Conservation (phyloP, 2,888 invertebrate species). For the Blomia tropicalis region DNA sequence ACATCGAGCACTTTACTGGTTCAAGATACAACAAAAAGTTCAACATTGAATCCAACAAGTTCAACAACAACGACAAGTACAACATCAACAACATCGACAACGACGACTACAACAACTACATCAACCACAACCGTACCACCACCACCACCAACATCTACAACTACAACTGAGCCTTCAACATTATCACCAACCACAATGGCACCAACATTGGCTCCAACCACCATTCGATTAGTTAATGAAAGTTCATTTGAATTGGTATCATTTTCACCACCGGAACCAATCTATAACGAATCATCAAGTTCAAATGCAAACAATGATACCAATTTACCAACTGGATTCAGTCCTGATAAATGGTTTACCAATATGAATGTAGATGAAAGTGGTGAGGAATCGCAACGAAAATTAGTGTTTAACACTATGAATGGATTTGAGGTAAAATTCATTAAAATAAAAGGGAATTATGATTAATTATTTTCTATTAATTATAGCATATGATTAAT, state of each 20-base stretch:
- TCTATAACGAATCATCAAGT: background rate
- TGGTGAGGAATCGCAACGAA: slow-evolving; percentile 1
- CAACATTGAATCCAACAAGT: background rate
- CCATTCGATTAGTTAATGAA: background rate
- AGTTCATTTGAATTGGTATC: background rate
- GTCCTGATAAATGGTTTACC: slow-evolving; percentile 2
- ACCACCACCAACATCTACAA: background rate
- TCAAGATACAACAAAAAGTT: too few relatives aligned
- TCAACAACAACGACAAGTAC: background rate
- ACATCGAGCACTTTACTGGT: too few relatives aligned
- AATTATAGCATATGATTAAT: background rate
- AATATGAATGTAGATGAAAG: background rate
- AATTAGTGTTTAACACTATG: background rate
- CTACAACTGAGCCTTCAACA: background rate
- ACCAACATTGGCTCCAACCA: background rate
- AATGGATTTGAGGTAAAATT: background rate
- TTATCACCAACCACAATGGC: background rate
- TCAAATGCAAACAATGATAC: background rate
- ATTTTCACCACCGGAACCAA: background rate
- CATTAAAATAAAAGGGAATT: background rate
- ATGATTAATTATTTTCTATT: background rate
- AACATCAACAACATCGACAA: background rate
- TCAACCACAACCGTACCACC: background rate
- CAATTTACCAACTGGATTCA: background rate
- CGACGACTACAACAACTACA: background rate